Conservation (phyloP, 2,888 invertebrate species). For the Microctonus hyperodae region DNA sequence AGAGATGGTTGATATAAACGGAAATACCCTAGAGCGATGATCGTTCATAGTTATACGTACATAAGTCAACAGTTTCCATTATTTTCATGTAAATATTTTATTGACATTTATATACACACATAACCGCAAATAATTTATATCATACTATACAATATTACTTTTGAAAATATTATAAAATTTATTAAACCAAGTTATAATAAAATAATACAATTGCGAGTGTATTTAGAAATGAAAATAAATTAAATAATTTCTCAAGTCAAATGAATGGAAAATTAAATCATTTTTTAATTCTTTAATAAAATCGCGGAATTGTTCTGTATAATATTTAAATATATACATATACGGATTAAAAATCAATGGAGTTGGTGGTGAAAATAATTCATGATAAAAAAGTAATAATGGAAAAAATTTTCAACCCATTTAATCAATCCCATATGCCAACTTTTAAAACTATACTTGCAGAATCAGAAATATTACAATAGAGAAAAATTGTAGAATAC, state of each 20-base stretch:
- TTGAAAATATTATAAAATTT: too few relatives aligned
- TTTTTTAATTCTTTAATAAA: neutral
- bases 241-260: neutral
- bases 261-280: neutral
- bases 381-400: neutral
- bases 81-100: neutral
- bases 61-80: neutral
- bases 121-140: too few relatives aligned
- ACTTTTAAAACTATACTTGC: neutral
- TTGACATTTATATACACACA: neutral
- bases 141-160: too few relatives aligned
- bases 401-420: neutral
- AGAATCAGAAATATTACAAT: neutral
- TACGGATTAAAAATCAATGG: neutral
- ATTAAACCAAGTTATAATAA: neutral
- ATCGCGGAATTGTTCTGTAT: too few relatives aligned
- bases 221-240: neutral
- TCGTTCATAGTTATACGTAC: slow-evolving; percentile 43
- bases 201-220: neutral
- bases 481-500: neutral
- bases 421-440: neutral
- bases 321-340: neutral
- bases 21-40: slow-evolving; percentile 51
- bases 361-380: neutral
- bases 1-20: slow-evolving; percentile 52